These are phyloP conservation scores for Drosophila mettleri DNA, from an alignment of 2,888 invertebrate species.

Conservation along the genomic window DNA sequence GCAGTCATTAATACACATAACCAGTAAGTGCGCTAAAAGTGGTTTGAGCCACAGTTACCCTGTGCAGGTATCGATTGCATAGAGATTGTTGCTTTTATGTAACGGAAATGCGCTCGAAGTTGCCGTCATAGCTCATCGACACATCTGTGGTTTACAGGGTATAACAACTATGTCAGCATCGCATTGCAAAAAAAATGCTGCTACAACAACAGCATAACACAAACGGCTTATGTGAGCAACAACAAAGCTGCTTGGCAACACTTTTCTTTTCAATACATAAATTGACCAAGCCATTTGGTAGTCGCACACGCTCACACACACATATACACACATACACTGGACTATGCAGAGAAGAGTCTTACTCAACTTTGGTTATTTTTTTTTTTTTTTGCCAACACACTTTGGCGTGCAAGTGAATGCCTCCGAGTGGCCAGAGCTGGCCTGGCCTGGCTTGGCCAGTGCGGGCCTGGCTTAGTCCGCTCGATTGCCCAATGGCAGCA, in stretches of 20 bases:
- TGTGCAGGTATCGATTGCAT: background rate
- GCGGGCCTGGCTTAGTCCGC: constrained; percentile 19
- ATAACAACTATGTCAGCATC: constrained; percentile 64
- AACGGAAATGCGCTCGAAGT: background rate
- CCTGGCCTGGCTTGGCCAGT: constrained; percentile 15
- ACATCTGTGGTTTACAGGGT: background rate
- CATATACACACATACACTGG: constrained; percentile 16
- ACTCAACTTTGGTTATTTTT: constrained; percentile 40
- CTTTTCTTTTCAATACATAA: constrained; percentile 61
- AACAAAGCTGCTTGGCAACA: constrained; percentile 49
- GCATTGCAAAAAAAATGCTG: constrained; percentile 57
- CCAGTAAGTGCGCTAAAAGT: background rate
- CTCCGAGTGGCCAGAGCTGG: constrained; percentile 37
- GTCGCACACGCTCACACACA: constrained; percentile 9
- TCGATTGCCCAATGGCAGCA: constrained; percentile 59
- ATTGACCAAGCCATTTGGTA: constrained; percentile 26
- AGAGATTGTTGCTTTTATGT: background rate
- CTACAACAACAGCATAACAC: constrained; percentile 44
- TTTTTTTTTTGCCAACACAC: constrained; percentile 47
- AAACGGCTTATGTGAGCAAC: constrained; percentile 30
- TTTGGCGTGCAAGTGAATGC: constrained; percentile 56
- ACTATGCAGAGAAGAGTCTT: constrained; percentile 50
- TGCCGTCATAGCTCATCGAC: background rate
- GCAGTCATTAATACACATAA: constrained; percentile 15
- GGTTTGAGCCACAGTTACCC: background rate